These are phyloP conservation scores for Drosophila eohydei DNA, from an alignment of 2,888 invertebrate genomes.

Conservation along the genomic window DNA sequence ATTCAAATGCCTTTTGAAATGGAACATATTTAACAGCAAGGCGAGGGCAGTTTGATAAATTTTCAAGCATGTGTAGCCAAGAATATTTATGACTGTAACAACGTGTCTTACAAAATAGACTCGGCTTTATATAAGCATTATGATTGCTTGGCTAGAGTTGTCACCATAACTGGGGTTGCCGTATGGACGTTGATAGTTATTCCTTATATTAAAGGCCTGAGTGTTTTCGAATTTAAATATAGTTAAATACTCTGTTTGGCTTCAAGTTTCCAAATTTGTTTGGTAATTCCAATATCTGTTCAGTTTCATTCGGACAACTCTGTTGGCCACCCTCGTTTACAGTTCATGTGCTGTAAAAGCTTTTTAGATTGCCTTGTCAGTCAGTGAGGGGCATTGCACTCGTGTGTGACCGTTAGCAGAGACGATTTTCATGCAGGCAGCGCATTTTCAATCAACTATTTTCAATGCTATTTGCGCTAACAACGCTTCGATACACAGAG, in stretches of 20 bases:
- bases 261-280: background rate
- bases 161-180: background rate
- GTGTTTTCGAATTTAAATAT: too few relatives aligned
- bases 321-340: constrained; percentile 14
- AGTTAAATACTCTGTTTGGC: too few relatives aligned
- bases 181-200: too few relatives aligned
- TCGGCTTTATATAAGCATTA: background rate
- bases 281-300: background rate
- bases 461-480: constrained; percentile 50
- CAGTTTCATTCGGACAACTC: background rate
- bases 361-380: constrained; percentile 77
- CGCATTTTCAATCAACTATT: constrained; percentile 69
- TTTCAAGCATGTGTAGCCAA: background rate
- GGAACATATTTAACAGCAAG: background rate
- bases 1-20: constrained; percentile 9
- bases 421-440: constrained; percentile 50
- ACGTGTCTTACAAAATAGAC: background rate
- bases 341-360: constrained; percentile 40
- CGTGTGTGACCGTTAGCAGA: constrained; percentile 67
- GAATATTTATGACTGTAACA: background rate
- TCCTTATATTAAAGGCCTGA: too few relatives aligned
- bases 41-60: background rate
- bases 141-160: background rate
- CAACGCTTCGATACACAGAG: constrained; percentile 30
- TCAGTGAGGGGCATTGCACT: constrained; percentile 60